These are phyloP conservation scores for Pantherophis guttatus DNA, from an alignment of 2,113 vertebrate species.

Conservation along the genomic window DNA sequence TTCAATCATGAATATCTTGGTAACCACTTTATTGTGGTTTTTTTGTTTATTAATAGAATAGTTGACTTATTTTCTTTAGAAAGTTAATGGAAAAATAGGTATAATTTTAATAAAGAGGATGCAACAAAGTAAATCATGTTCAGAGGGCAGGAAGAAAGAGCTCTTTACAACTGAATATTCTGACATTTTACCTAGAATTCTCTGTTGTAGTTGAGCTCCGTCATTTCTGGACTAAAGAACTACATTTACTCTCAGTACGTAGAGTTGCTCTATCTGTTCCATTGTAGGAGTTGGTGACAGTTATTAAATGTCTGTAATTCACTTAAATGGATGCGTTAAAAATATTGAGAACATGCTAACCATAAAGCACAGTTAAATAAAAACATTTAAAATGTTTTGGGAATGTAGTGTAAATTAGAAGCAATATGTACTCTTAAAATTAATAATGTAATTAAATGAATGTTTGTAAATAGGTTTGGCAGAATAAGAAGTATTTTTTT, in stretches of 20 bases:
- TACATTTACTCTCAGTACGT: neutral
- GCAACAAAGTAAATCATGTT: neutral
- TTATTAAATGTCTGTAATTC: neutral
- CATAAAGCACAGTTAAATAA: neutral
- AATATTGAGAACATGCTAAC: neutral
- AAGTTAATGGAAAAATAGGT: neutral
- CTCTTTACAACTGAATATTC: neutral
- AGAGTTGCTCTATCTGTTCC: neutral
- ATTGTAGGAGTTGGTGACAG: neutral
- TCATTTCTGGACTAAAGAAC: neutral
- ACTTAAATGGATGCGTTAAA: neutral
- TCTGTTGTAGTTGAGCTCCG: neutral
- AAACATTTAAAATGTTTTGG: neutral
- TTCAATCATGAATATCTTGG: neutral
- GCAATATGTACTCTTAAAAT: neutral
- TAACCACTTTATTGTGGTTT: neutral
- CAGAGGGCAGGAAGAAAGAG: neutral
- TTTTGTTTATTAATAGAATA: neutral
- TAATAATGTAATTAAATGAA: neutral
- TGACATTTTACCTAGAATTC: neutral
- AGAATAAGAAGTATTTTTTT: neutral
- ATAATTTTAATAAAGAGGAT: neutral
- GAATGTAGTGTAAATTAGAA: neutral
- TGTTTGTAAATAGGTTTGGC: neutral
- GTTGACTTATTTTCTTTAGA: conserved; percentile 6